Conservation (phyloP, 2,113 vertebrate genomes). For the Petromus typicus region DNA sequence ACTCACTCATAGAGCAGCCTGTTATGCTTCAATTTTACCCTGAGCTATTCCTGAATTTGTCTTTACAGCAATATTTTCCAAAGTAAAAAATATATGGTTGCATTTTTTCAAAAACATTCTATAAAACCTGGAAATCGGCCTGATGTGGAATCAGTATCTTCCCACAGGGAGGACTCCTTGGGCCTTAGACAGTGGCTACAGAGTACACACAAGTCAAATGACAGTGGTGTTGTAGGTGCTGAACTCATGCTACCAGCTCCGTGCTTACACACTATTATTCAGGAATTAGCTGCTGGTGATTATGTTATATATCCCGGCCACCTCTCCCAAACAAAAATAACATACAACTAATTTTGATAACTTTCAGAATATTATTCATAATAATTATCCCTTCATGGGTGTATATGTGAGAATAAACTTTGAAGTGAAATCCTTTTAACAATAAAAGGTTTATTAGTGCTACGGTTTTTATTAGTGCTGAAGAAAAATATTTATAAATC, state of each 20-base stretch:
- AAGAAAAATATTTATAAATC: conserved; percentile 33
- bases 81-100: background rate
- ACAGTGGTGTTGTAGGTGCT: background rate
- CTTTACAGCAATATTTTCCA: background rate
- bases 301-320: background rate
- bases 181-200: background rate
- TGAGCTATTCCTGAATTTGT: background rate
- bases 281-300: background rate
- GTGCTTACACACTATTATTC: background rate
- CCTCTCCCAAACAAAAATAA: background rate
- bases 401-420: background rate
- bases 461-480: background rate
- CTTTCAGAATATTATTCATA: background rate
- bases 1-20: background rate
- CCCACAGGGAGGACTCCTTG: background rate
- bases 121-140: background rate
- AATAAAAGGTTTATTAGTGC: conserved; percentile 32
- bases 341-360: background rate
- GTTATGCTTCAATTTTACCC: background rate
- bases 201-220: background rate
- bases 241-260: background rate
- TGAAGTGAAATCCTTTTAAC: background rate
- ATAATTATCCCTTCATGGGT: background rate
- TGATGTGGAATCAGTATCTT: background rate
- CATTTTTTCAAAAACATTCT: background rate